A percentile compares a stretch with the other conserved stretches of the same genome.
These are phyloP conservation scores for Baronia brevicornis DNA, from an alignment of 2,888 invertebrate genomes.

Conservation along the genomic window DNA sequence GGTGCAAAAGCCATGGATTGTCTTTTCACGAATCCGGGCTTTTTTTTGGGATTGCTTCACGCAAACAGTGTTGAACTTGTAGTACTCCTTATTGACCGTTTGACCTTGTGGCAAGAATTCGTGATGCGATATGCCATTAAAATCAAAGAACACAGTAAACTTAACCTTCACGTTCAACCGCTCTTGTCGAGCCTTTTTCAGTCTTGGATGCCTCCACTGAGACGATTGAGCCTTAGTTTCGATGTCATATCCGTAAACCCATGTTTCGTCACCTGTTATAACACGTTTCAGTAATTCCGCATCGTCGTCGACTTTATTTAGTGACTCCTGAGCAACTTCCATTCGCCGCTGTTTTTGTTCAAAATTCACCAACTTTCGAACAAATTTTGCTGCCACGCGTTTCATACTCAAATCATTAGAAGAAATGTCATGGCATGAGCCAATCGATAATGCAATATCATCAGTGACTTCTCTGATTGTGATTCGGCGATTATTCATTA, in stretches of 20 bases:
- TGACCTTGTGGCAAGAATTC: no score
- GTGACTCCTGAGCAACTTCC: conserved; percentile 16
- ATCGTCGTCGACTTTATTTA: conserved; percentile 13
- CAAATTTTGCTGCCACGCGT: conserved; percentile 22
- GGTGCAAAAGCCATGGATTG: no score
- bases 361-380: conserved; percentile 21
- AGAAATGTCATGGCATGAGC: conserved; percentile 13
- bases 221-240: conserved; percentile 18
- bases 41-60: no score
- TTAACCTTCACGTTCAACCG: conserved; percentile 1
- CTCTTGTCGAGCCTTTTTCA: conserved; percentile 15
- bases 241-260: conserved; percentile 19
- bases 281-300: conserved; percentile 12
- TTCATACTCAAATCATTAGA: conserved; percentile 23
- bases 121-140: no score
- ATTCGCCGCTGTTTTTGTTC: conserved; percentile 20
- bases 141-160: no score
- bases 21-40: no score
- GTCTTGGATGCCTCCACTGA: no score
- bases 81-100: no score
- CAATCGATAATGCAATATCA: no score
- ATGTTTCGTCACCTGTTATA: conserved; percentile 22
- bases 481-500: conserved; percentile 2
- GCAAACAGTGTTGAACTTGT: no score
- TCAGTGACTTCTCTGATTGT: conserved; percentile 8